These are phyloP conservation scores for Lates calcarifer DNA, from an alignment of 2,113 vertebrate genomes.

Conservation along the genomic window DNA sequence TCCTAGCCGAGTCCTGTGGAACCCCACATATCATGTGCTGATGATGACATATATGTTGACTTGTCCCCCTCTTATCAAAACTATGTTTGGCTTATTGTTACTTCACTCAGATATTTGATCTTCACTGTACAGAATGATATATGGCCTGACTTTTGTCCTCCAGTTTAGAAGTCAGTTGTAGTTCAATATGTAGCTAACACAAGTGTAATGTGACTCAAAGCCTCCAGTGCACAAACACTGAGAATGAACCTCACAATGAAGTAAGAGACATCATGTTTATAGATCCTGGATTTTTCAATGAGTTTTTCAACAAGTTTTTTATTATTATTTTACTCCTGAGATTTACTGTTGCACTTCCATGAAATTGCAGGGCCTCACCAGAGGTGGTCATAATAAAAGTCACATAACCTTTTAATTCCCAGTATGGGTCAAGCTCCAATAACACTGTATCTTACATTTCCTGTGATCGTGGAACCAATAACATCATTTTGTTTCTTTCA, in stretches of 20 bases:
- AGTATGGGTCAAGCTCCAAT: too few relatives aligned
- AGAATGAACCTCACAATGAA: too few relatives aligned
- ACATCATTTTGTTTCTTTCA: too few relatives aligned
- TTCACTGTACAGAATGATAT: neutral
- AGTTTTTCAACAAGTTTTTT: neutral
- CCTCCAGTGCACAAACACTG: too few relatives aligned
- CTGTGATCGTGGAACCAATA: too few relatives aligned
- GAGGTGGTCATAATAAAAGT: too few relatives aligned
- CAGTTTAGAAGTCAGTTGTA: neutral
- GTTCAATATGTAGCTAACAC: neutral
- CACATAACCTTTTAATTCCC: too few relatives aligned
- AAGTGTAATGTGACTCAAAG: neutral
- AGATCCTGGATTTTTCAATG: neutral
- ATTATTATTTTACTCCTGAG: neutral
- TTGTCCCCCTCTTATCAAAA: too few relatives aligned
- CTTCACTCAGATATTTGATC: neutral
- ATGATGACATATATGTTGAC: too few relatives aligned
- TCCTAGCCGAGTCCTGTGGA: neutral
- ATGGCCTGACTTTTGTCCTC: neutral
- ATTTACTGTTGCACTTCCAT: neutral
- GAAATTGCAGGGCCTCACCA: too few relatives aligned
- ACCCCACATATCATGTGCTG: neutral
- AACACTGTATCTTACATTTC: too few relatives aligned
- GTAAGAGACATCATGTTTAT: neutral
- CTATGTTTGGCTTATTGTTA: neutral